Percentiles rank a stretch among this genome's conserved stretches.
Conservation (phyloP, 2,113 vertebrate species). For the Gambusia affinis region DNA sequence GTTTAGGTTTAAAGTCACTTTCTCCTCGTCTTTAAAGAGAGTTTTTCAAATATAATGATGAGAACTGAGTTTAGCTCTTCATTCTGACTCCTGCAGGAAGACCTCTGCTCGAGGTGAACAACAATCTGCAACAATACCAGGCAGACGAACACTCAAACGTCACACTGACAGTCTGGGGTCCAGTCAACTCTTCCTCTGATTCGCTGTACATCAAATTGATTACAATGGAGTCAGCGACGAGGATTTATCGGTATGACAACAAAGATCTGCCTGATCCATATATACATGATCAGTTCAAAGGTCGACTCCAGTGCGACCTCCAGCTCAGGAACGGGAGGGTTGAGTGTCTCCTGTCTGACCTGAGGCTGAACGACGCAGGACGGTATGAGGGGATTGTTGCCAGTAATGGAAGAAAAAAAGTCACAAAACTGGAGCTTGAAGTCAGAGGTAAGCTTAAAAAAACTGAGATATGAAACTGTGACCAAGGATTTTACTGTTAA, state of each 20-base stretch:
- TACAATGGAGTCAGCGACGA: fast-evolving
- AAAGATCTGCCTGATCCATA: fast-evolving
- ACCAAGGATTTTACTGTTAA: too few relatives aligned
- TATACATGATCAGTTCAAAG: background rate
- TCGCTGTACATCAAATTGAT: fast-evolving
- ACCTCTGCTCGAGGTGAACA: background rate
- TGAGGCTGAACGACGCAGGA: background rate
- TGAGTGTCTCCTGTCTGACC: background rate
- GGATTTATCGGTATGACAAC: background rate
- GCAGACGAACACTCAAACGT: background rate
- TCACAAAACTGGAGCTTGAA: fast-evolving
- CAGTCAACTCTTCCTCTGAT: fast-evolving
- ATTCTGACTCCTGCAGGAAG: background rate
- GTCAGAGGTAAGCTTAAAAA: constrained; percentile 2
- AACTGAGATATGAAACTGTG: too few relatives aligned
- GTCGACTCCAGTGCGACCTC: constrained; percentile 3
- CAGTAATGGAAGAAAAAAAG: fast-evolving
- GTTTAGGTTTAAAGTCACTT: too few relatives aligned
- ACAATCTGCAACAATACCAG: background rate
- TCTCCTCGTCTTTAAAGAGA: background rate
- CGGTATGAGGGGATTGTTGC: fast-evolving
- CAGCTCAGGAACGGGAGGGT: background rate
- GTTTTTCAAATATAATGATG: background rate
- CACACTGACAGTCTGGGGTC: background rate
- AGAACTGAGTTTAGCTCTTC: background rate